Percentiles rank a stretch among this genome's conserved stretches.
phyloP scores from a whole-genome alignment of 2,113 vertebrate genomes.

The Pomatorhinus ruficollis region DNA sequence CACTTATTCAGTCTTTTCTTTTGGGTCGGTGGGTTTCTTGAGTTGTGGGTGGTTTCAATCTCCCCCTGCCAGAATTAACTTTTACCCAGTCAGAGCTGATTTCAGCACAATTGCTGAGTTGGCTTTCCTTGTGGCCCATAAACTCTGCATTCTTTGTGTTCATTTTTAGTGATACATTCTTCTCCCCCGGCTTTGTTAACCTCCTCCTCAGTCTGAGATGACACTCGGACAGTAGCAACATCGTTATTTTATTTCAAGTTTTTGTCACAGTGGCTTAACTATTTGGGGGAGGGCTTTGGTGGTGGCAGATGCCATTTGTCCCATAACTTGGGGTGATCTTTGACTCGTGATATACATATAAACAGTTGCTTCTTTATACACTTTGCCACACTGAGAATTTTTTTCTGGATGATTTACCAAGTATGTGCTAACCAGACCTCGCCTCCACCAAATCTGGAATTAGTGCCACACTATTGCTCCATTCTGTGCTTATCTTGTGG shows the following conservation, averaged over 20 bases:
- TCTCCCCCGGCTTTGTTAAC: background rate
- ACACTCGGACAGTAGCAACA: fast-evolving
- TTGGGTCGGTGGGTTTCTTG: background rate
- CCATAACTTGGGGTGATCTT: background rate
- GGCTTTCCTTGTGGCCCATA: background rate
- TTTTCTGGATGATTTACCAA: background rate
- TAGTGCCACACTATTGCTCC: background rate
- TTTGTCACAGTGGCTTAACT: background rate
- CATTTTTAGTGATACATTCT: background rate
- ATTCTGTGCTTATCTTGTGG: background rate
- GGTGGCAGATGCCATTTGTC: background rate
- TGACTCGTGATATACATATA: background rate
- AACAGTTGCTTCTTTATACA: background rate
- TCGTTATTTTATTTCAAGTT: background rate
- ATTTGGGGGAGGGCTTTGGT: background rate
- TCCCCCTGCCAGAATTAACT: background rate
- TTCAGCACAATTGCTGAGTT: background rate
- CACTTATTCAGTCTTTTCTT: background rate
- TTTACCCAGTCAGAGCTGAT: background rate
- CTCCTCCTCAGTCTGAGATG: background rate
- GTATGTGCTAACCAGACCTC: background rate
- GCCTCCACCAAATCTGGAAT: background rate
- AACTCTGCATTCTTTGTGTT: background rate
- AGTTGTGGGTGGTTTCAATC: background rate
- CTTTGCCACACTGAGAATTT: background rate